A percentile compares a stretch with the other conserved stretches of the same genome.
These are phyloP conservation scores for Tokudaia muenninki DNA, from an alignment of 2,797 vertebrate genomes.

Conservation along the genomic window DNA sequence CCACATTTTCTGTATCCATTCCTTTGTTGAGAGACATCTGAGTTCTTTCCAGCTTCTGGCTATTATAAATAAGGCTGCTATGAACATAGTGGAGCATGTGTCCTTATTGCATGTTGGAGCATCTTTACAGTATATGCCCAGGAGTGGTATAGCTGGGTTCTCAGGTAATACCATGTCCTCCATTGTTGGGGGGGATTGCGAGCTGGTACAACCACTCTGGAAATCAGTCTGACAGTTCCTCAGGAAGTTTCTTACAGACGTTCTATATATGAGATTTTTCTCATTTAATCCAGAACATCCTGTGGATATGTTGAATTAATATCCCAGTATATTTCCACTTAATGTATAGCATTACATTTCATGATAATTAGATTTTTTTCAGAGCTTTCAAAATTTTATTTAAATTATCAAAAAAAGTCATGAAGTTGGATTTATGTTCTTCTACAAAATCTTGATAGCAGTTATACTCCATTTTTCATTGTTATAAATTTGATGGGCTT, in stretches of 20 bases:
- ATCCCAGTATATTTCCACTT: constrained; percentile 64
- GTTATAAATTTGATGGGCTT: constrained; percentile 45
- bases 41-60: too few relatives aligned
- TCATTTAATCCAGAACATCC: constrained; percentile 72
- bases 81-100: too few relatives aligned
- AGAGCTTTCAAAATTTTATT: constrained; percentile 63
- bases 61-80: too few relatives aligned
- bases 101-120: too few relatives aligned
- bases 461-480: constrained; percentile 42
- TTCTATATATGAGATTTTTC: constrained; percentile 70
- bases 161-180: too few relatives aligned
- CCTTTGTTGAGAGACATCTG: too few relatives aligned
- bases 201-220: too few relatives aligned
- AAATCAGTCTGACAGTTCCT: too few relatives aligned
- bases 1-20: too few relatives aligned
- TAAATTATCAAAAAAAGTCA: constrained; percentile 61
- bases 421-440: constrained; percentile 65
- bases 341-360: constrained; percentile 68
- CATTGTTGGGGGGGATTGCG: too few relatives aligned
- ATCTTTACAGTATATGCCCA: too few relatives aligned
- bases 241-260: constrained; percentile 62
- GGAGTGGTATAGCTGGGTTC: too few relatives aligned
- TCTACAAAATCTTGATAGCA: not conserved
- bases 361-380: constrained; percentile 62
- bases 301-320: constrained; percentile 73